Percentiles rank a stretch among this genome's conserved stretches.
Evolutionary conservation across 2,797 vertebrate genomes (phyloP).

Genomic region (Channallabes apus): DNA sequence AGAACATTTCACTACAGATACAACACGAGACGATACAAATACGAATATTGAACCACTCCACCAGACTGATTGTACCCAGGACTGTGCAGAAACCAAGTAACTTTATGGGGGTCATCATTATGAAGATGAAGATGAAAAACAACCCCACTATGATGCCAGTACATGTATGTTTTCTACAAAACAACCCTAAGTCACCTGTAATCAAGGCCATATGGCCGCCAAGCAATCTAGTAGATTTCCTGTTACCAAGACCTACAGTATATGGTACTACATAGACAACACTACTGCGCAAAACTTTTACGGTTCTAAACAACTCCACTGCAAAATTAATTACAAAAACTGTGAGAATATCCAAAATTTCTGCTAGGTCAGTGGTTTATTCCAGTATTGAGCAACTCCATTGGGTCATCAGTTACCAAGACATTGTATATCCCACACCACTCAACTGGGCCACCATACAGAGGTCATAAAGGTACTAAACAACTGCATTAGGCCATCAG

Average conservation of each 20-base stretch:
- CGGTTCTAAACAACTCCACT: not conserved
- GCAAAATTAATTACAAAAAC: not conserved
- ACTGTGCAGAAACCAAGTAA: not conserved
- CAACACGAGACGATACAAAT: not conserved
- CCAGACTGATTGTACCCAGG: not conserved
- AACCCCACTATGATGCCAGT: not conserved
- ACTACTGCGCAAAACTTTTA: not conserved
- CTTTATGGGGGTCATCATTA: not conserved
- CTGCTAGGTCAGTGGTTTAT: no score
- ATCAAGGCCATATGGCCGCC: not conserved
- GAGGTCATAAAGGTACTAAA: not conserved
- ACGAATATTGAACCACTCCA: not conserved
- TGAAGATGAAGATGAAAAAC: not conserved
- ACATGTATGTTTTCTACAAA: no score
- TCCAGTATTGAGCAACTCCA: no score
- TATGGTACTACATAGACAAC: not conserved
- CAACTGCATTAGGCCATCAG: not conserved
- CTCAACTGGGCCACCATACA: not conserved
- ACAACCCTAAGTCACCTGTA: not conserved
- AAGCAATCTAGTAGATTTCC: not conserved
- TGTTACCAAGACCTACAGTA: not conserved
- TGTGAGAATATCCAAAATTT: no score
- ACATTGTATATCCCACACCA: no score
- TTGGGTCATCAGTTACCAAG: no score
- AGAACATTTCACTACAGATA: not conserved